Percentiles rank a stretch among this genome's conserved stretches.
phyloP scores from a whole-genome alignment of 1,140 invertebrate genomes.

The Spodoptera frugiperda region DNA sequence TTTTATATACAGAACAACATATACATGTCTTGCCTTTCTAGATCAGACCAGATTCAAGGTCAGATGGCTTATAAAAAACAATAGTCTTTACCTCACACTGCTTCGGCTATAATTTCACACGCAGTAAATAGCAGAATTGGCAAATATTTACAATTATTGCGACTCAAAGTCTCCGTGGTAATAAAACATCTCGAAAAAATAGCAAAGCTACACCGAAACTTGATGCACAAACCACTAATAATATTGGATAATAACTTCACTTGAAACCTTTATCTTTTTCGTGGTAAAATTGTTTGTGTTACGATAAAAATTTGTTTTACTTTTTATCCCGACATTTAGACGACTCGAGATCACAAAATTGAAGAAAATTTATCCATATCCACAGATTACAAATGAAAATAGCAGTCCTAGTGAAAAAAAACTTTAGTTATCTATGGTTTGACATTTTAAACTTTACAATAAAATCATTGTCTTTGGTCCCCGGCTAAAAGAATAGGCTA shows the following conservation, averaged over 20 bases:
- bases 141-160: conserved; percentile 53
- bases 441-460: no score
- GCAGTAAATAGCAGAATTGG: conserved; percentile 43
- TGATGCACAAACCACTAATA: conserved; percentile 6
- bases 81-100: conserved; percentile 47
- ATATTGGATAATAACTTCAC: conserved; percentile 24
- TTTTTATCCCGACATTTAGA: conserved; percentile 38
- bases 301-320: conserved; percentile 12
- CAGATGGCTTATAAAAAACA: conserved; percentile 37
- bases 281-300: conserved; percentile 1
- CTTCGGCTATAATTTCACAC: conserved; percentile 19
- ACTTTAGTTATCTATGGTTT: no score
- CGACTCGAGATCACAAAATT: conserved; percentile 39
- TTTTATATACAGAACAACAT: conserved; percentile 29
- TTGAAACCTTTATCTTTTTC: background rate
- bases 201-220: conserved; percentile 17
- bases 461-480: no score
- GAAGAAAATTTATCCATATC: conserved; percentile 21
- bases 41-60: conserved; percentile 46
- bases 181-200: conserved; percentile 50
- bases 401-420: background rate
- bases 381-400: conserved; percentile 34
- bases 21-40: conserved; percentile 42
- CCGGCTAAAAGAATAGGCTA: no score
- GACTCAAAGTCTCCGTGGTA: conserved; percentile 32